phyloP scores from a whole-genome alignment of 2,888 invertebrate species.

The Diploptera punctata region DNA sequence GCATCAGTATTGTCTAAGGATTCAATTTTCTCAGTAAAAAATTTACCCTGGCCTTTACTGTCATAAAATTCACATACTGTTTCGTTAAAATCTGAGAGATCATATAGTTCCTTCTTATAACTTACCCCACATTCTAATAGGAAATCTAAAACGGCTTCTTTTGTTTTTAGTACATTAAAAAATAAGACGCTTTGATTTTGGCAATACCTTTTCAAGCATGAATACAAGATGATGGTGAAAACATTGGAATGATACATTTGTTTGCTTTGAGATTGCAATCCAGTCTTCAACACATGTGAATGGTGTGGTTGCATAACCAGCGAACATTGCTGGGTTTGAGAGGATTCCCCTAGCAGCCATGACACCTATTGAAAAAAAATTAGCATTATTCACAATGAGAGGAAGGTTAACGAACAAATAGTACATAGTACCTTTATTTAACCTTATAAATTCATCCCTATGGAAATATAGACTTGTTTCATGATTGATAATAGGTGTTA shows the following conservation, averaged over 20 bases:
- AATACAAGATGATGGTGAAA: slow-evolving; percentile 97
- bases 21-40: background rate
- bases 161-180: slow-evolving; percentile 78
- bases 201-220: slow-evolving; percentile 87
- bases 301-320: slow-evolving; percentile 74
- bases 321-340: slow-evolving; percentile 89
- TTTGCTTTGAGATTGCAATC: slow-evolving; percentile 66
- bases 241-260: slow-evolving; percentile 73
- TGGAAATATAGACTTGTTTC: no score
- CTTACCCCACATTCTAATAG: background rate
- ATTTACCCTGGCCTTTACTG: background rate
- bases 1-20: no score
- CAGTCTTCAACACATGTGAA: slow-evolving; percentile 80
- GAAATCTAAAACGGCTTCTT: slow-evolving; percentile 9
- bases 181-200: slow-evolving; percentile 72
- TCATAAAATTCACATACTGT: background rate
- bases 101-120: background rate
- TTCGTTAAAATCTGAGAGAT: background rate
- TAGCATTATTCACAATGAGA: no score
- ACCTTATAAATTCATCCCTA: no score
- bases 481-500: no score
- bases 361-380: slow-evolving; percentile 62
- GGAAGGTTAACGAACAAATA: no score
- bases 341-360: slow-evolving; percentile 94
- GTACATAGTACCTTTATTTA: no score